A percentile compares a stretch with the other conserved stretches of the same genome.
Evolutionary conservation across 2,797 vertebrate genomes (phyloP).

Genomic region (Tragelaphus eurycerus): DNA sequence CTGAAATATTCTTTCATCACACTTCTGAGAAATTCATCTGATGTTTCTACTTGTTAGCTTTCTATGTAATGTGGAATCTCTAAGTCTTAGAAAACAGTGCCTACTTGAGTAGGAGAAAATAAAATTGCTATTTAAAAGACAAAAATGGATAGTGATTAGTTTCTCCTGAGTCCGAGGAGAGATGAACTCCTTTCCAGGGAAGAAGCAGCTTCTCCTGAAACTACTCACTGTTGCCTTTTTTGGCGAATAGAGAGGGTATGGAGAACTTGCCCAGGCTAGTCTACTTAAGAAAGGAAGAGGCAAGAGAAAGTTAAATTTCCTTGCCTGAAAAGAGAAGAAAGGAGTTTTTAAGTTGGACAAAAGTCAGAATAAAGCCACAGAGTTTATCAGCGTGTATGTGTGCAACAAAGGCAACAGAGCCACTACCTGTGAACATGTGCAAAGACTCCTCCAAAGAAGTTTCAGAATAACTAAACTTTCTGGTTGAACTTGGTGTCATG

Average conservation of each 20-base stretch:
- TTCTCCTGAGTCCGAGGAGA: background rate
- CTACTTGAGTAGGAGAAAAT: background rate
- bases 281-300: background rate
- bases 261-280: background rate
- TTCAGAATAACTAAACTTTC: background rate
- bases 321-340: background rate
- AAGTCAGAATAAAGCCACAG: background rate
- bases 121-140: background rate
- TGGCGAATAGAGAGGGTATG: background rate
- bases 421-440: rapidly evolving
- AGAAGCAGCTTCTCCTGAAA: background rate
- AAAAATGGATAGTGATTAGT: background rate
- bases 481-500: background rate
- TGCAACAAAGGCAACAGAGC: background rate
- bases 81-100: background rate
- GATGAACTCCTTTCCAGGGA: background rate
- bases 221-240: background rate
- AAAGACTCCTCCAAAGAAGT: background rate
- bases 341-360: background rate
- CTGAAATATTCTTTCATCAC: background rate
- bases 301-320: background rate
- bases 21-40: background rate
- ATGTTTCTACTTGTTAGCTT: too few relatives aligned
- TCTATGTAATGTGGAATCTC: background rate
- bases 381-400: background rate